These are phyloP conservation scores for Melinaea marsaeus DNA, from an alignment of 2,888 invertebrate species.

Conservation along the genomic window DNA sequence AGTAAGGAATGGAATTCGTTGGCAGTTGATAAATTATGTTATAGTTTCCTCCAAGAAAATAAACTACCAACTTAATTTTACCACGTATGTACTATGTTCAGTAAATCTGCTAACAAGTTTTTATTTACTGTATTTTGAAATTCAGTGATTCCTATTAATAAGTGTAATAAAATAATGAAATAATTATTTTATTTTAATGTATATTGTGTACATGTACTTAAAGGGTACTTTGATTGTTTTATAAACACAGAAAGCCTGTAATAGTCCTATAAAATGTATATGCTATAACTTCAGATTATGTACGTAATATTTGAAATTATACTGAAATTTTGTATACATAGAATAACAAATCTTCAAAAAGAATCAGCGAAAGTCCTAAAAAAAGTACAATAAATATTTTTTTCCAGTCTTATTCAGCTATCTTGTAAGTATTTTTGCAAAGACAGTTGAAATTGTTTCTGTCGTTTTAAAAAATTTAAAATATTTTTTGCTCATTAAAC, in stretches of 20 bases:
- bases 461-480: background rate
- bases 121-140: slow-evolving; percentile 22
- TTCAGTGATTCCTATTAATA: no score
- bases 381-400: slow-evolving; percentile 19
- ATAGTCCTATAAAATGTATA: no score
- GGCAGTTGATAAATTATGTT: slow-evolving; percentile 64
- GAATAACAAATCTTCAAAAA: slow-evolving; percentile 12
- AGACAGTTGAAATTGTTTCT: slow-evolving; percentile 9
- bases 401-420: slow-evolving; percentile 15
- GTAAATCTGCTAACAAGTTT: slow-evolving; percentile 16
- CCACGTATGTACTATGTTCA: slow-evolving; percentile 20
- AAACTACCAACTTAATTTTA: slow-evolving; percentile 48
- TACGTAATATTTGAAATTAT: no score
- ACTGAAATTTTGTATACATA: no score
- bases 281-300: no score
- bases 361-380: slow-evolving; percentile 9
- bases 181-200: no score
- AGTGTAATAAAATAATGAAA: no score
- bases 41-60: slow-evolving; percentile 56
- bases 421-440: slow-evolving; percentile 12
- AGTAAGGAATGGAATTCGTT: slow-evolving; percentile 30
- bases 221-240: no score
- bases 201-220: no score
- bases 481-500: background rate
- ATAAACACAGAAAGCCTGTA: no score